Conservation (phyloP, 2,888 invertebrate species). For the Saturnia japonica region DNA sequence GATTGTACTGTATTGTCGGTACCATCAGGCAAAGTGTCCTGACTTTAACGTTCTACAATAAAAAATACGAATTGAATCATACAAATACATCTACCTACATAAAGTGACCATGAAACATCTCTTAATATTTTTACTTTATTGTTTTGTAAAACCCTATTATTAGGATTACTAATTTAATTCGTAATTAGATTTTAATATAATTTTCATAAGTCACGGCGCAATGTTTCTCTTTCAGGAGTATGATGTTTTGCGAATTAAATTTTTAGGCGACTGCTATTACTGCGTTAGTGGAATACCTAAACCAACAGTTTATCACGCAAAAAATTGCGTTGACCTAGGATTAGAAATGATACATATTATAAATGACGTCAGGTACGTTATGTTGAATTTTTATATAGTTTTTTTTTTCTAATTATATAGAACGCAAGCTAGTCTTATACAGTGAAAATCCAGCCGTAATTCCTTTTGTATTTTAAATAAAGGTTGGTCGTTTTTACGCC, state of each 20-base stretch:
- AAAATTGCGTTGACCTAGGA: conserved; percentile 94
- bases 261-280: conserved; percentile 96
- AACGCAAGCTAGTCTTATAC: neutral
- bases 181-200: neutral
- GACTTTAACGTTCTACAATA: too few species aligned
- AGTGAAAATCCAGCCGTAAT: neutral
- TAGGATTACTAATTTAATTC: neutral
- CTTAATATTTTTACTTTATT: neutral
- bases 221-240: conserved; percentile 77
- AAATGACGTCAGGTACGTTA: conserved; percentile 86
- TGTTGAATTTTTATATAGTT: neutral
- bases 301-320: conserved; percentile 90
- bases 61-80: too few species aligned
- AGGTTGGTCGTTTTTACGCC: too few species aligned
- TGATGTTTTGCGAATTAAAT: conserved; percentile 92
- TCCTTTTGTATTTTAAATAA: too few species aligned
- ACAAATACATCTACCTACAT: too few species aligned
- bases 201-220: neutral
- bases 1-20: too few species aligned
- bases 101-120: too few species aligned
- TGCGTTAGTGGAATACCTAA: conserved; percentile 94
- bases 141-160: neutral
- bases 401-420: neutral
- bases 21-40: too few species aligned
- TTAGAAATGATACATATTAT: conserved; percentile 97